Evolutionary conservation across 2,888 invertebrate genomes (phyloP).

Genomic region (Koerneria pararmatus): DNA sequence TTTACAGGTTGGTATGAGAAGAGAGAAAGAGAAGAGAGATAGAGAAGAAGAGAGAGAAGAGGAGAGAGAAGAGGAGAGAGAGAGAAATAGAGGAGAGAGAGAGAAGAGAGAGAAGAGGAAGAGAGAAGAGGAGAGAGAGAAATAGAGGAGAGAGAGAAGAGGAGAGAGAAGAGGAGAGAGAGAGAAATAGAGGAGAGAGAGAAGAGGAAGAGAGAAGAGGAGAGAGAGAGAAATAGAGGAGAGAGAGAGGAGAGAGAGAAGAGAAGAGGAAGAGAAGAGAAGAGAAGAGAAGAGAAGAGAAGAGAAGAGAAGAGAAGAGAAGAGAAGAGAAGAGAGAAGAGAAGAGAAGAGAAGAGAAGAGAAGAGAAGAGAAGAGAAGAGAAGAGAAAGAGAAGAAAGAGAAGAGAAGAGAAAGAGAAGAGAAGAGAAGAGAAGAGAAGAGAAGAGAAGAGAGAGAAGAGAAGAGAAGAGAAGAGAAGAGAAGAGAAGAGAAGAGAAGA

Average conservation of each 20-base stretch:
- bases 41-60: no score
- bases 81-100: neutral
- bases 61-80: neutral
- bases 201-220: neutral
- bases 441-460: no score
- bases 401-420: no score
- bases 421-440: no score
- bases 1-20: no score
- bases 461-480: neutral
- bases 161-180: neutral
- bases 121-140: neutral
- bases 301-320: conserved; percentile 4
- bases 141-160: neutral
- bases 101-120: neutral
- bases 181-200: neutral
- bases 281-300: conserved; percentile 16
- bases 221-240: neutral
- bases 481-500: neutral
- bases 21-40: no score
- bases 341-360: no score
- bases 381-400: no score
- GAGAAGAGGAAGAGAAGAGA: neutral
- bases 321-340: no score
- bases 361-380: no score
- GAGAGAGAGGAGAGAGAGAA: conserved; percentile 6